Evolutionary conservation across 2,888 invertebrate genomes (phyloP).

Genomic region (Tyria jacobaeae): DNA sequence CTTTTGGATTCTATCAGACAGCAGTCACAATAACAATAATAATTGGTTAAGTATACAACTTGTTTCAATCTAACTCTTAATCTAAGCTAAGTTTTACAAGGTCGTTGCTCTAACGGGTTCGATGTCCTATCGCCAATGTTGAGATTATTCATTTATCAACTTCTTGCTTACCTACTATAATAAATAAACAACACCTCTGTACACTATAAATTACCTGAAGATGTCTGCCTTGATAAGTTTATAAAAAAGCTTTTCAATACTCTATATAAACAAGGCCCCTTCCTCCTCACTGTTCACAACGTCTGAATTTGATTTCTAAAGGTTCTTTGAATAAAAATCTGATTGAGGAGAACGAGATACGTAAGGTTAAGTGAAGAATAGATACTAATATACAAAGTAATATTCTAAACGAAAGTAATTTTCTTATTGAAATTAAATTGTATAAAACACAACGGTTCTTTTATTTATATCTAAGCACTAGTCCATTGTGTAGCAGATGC

Average conservation of each 20-base stretch:
- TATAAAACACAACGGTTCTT: slow-evolving; percentile 6
- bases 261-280: slow-evolving; percentile 12
- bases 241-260: slow-evolving; percentile 20
- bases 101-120: slow-evolving; percentile 83
- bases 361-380: background rate
- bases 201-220: slow-evolving; percentile 26
- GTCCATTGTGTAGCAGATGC: slow-evolving; percentile 41
- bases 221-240: slow-evolving; percentile 14
- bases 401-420: slow-evolving; percentile 1
- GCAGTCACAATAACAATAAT: background rate
- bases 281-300: slow-evolving; percentile 1
- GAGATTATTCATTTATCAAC: slow-evolving; percentile 49
- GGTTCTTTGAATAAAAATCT: slow-evolving; percentile 9
- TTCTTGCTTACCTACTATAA: slow-evolving; percentile 37
- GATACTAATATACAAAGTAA: background rate
- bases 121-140: slow-evolving; percentile 68
- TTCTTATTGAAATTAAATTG: slow-evolving; percentile 10
- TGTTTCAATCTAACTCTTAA: slow-evolving; percentile 34
- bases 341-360: slow-evolving; percentile 5
- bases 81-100: slow-evolving; percentile 62
- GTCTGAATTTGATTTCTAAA: slow-evolving; percentile 1
- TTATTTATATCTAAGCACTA: slow-evolving; percentile 20
- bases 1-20: background rate
- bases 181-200: slow-evolving; percentile 41
- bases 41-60: slow-evolving; percentile 18